phyloP scores from a whole-genome alignment of 2,797 vertebrate genomes.

The Chlorospingus flavigularis region DNA sequence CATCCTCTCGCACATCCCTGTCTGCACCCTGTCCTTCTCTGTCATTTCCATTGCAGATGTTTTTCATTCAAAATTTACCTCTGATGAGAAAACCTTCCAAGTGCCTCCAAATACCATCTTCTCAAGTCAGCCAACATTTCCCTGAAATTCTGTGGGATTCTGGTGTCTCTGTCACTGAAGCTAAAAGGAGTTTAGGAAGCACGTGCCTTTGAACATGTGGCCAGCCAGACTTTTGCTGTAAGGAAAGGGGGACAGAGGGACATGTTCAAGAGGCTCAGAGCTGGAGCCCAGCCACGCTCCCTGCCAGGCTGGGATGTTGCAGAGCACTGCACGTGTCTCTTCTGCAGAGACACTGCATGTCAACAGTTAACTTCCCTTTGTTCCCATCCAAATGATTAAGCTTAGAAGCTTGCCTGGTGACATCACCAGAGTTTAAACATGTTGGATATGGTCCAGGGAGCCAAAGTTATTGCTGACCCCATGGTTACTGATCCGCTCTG shows the following conservation, averaged over 20 bases:
- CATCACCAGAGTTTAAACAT: constrained; percentile 42
- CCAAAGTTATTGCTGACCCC: constrained; percentile 59
- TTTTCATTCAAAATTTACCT: neutral
- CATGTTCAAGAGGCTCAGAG: neutral
- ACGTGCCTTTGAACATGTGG: neutral
- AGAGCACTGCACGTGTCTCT: neutral
- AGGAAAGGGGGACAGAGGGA: neutral
- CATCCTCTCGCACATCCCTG: neutral
- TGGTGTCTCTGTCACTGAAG: neutral
- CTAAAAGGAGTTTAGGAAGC: neutral
- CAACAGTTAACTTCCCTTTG: constrained; percentile 52
- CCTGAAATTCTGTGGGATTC: neutral
- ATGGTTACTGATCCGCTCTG: constrained; percentile 42
- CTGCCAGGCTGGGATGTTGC: neutral
- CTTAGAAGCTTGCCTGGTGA: constrained; percentile 40
- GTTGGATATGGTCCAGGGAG: constrained; percentile 53
- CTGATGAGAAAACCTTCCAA: neutral
- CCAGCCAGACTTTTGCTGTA: neutral
- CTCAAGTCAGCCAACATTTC: neutral
- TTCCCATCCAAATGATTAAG: constrained; percentile 44
- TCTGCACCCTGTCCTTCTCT: neutral
- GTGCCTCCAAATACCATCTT: neutral
- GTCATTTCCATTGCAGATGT: neutral
- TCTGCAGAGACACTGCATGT: neutral
- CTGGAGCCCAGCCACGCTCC: neutral